Evolutionary conservation across 2,113 vertebrate genomes (phyloP), one percentile per base, ranked within the genome.

Genomic region (Scolopax mira): DNA sequence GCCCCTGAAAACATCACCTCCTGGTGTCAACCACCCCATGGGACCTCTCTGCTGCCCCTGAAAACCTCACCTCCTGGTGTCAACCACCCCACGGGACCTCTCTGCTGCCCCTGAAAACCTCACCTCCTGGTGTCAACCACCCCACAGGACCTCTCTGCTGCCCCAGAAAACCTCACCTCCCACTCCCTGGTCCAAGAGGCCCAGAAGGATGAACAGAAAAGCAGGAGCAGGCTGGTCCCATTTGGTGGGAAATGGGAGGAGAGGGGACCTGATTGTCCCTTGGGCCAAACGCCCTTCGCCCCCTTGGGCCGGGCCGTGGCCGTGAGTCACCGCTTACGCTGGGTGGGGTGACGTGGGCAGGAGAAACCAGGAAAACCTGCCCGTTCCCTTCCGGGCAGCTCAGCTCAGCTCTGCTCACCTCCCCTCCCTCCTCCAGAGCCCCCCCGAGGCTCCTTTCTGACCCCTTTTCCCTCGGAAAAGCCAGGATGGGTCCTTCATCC

Each of bases 361-460:
- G 65, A 0, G 7, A 18, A 97, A 94, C 94, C 2, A 54, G 95
- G 84, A 85, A 58, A 95, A 94, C 96, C 78, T 81, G 94, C 72
- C 64, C 19, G 31, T 66, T 44, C 18, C 48, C 55, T 52, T 37
- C 65, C 57, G 7, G 10, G 62, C 2, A 1, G 49, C n/a, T n/a
- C n/a, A n/a, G n/a, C n/a, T 39, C 18, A 0, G 46, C 35, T 46
- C 12, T 0, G 1, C 37, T 51, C 5, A 3, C 0, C 74, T 85
- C 52, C 39, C 35, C 39, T 46, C 65, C 37, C 74, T 41, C 3
- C 0, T 5, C 19, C 33, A 2, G 33, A 18, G 7, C 3, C 0
- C 69, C 30, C 65, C 1, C 1, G 54, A 22, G 23, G 15, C 57
- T 74, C 64, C 33, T 71, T 13, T 28, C 33, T n/a, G 46, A 37